A percentile compares a stretch with the other conserved stretches of the same genome.
These are phyloP conservation scores for Nyctibius grandis DNA, from an alignment of 2,797 vertebrate species.

Conservation along the genomic window DNA sequence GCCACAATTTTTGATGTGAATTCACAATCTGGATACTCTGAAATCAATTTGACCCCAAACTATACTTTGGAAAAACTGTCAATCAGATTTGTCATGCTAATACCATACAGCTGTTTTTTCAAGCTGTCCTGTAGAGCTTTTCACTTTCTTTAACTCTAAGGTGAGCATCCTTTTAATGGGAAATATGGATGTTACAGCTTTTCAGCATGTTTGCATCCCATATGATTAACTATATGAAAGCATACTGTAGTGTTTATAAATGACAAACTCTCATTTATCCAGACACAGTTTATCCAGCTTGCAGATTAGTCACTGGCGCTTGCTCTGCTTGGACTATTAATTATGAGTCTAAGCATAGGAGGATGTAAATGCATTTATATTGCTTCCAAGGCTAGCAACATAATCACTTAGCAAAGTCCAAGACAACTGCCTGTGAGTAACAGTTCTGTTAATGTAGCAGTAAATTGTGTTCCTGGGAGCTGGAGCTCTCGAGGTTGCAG, in stretches of 20 bases:
- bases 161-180: background rate
- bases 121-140: background rate
- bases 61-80: background rate
- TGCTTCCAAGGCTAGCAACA: background rate
- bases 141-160: background rate
- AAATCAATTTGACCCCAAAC: background rate
- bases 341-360: background rate
- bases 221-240: background rate
- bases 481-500: background rate
- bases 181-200: background rate
- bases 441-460: background rate
- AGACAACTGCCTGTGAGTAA: background rate
- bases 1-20: background rate
- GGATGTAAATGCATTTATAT: background rate
- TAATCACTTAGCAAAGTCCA: background rate
- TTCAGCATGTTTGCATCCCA: background rate
- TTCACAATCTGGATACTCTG: background rate
- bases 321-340: background rate
- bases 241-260: background rate
- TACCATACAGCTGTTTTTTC: background rate
- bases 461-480: background rate
- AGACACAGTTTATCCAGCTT: background rate
- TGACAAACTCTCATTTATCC: background rate
- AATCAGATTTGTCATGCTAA: background rate
- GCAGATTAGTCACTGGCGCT: background rate